Evolutionary conservation across 2,888 invertebrate species (phyloP).

Genomic region (Lottia gigantea): DNA sequence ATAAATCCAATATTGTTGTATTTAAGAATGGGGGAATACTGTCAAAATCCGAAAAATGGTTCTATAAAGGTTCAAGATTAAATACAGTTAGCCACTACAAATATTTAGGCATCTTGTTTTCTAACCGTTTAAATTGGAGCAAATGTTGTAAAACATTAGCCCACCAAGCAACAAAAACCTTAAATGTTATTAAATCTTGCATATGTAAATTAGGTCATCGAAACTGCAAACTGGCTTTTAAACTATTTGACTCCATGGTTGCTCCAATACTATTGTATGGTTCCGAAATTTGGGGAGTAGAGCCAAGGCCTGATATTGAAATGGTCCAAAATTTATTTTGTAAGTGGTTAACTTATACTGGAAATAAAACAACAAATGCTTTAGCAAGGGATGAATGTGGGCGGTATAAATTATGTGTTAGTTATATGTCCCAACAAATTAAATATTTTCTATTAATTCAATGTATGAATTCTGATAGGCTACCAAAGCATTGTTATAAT

Average conservation of each 20-base stretch:
- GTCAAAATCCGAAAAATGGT: too few species aligned
- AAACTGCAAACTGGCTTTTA: neutral
- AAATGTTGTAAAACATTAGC: neutral
- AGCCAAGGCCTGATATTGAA: neutral
- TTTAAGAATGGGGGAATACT: too few species aligned
- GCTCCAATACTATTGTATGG: neutral
- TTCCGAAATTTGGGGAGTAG: neutral
- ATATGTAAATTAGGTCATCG: neutral
- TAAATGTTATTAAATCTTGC: neutral
- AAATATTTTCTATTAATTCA: too few species aligned
- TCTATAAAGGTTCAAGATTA: too few species aligned
- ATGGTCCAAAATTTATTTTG: neutral
- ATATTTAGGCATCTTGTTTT: too few species aligned
- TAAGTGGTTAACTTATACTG: neutral
- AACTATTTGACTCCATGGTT: neutral
- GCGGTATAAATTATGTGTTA: too few species aligned
- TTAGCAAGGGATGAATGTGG: neutral
- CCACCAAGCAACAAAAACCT: neutral
- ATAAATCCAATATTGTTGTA: slow-evolving; percentile 16
- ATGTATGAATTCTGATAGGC: too few species aligned
- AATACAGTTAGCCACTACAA: too few species aligned
- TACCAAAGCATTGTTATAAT: too few species aligned
- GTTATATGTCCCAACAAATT: too few species aligned
- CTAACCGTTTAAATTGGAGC: neutral
- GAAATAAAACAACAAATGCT: neutral